These are phyloP conservation scores for Darevskia mixta DNA, from an alignment of 2,797 vertebrate genomes.

Conservation along the genomic window DNA sequence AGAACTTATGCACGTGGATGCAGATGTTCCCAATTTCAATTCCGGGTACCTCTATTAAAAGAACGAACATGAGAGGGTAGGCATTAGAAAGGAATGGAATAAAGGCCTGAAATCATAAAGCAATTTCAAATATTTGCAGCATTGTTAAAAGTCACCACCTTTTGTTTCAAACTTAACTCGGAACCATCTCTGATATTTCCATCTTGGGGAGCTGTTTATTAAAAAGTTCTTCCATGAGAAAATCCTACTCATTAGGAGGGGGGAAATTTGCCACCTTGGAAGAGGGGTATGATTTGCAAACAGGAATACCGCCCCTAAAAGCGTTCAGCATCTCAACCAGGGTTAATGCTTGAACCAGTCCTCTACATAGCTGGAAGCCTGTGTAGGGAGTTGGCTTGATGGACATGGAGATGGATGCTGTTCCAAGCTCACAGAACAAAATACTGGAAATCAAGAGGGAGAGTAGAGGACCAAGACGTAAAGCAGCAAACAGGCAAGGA, in stretches of 20 bases:
- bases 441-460: not conserved
- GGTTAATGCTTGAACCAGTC: not conserved
- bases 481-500: not conserved
- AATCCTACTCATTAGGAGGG: too few species aligned
- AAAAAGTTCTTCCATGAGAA: too few species aligned
- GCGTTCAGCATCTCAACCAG: not conserved
- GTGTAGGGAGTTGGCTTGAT: not conserved
- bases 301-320: not conserved
- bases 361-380: not conserved
- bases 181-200: not conserved
- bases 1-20: not conserved
- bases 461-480: not conserved
- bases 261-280: not conserved
- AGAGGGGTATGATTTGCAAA: not conserved
- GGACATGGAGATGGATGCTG: not conserved
- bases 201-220: not conserved
- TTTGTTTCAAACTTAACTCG: not conserved
- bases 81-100: not conserved
- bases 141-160: not conserved
- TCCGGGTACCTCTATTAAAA: not conserved
- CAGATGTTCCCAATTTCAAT: not conserved
- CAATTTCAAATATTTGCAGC: not conserved
- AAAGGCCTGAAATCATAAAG: not conserved
- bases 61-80: not conserved
- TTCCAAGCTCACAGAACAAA: not conserved